Evolutionary conservation across 2,113 vertebrate genomes (phyloP).

Genomic region (Anoplopoma fimbria): DNA sequence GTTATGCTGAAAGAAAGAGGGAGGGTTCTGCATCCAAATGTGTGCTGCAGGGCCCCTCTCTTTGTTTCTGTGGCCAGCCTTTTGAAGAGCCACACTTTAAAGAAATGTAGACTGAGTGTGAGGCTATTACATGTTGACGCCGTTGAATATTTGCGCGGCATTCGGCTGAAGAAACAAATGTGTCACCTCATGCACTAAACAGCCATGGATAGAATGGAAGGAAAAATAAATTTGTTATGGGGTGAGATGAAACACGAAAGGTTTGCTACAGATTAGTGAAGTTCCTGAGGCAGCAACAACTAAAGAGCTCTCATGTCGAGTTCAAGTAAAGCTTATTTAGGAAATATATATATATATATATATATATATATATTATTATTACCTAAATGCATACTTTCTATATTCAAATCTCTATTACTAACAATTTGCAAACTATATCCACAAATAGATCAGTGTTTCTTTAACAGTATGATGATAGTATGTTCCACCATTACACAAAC

Average conservation of each 20-base stretch:
- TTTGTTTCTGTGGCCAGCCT: conserved; percentile 64
- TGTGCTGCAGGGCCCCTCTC: conserved; percentile 69
- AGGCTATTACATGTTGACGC: conserved; percentile 20
- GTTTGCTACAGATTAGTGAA: not conserved
- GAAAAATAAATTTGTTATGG: not conserved
- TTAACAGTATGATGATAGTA: not conserved
- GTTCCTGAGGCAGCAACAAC: not conserved
- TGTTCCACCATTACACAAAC: not conserved
- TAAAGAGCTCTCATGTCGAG: not conserved
- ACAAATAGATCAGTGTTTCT: not conserved
- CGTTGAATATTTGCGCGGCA: conserved; percentile 16
- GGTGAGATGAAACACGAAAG: not conserved
- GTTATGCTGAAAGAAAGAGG: conserved; percentile 68
- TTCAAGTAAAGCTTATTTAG: not conserved
- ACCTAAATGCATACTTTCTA: too few relatives aligned
- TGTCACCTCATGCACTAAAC: conserved; percentile 3
- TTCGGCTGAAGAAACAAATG: not conserved
- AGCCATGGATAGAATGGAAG: not conserved
- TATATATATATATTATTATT: too few relatives aligned
- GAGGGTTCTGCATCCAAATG: conserved; percentile 73
- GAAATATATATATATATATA: not conserved
- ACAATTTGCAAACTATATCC: not conserved
- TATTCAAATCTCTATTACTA: not conserved
- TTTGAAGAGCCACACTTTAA: conserved; percentile 53
- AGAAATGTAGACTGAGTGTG: conserved; percentile 5